These are phyloP conservation scores for Lepus americanus DNA, from an alignment of 2,113 vertebrate species.

Conservation along the genomic window DNA sequence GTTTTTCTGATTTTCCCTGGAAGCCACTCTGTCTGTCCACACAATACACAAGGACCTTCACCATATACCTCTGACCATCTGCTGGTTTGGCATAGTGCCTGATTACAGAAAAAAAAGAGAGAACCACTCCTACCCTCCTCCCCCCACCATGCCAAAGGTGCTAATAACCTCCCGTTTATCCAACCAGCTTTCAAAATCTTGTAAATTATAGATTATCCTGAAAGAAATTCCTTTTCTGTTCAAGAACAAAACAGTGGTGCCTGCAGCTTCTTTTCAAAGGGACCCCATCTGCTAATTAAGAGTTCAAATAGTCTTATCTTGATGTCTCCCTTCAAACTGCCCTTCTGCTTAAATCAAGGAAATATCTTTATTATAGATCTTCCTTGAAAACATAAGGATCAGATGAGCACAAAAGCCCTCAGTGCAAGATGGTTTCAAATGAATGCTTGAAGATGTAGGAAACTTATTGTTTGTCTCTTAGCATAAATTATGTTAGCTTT, in stretches of 20 bases:
- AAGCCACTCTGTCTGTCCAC: conserved; percentile 54
- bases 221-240: conserved; percentile 76
- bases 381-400: conserved; percentile 52
- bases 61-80: conserved; percentile 83
- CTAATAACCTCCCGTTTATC: conserved; percentile 80
- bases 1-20: conserved; percentile 49
- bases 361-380: conserved; percentile 78
- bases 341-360: conserved; percentile 77
- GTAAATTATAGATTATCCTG: conserved; percentile 80
- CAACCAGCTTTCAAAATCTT: conserved; percentile 62
- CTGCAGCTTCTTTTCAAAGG: conserved; percentile 79
- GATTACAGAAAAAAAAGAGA: not conserved
- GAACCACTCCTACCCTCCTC: conserved; percentile 56
- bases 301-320: conserved; percentile 80
- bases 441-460: conserved; percentile 62
- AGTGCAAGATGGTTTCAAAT: conserved; percentile 51
- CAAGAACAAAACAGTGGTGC: conserved; percentile 74
- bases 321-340: conserved; percentile 75
- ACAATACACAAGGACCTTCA: conserved; percentile 51
- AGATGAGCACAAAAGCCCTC: conserved; percentile 52
- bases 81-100: conserved; percentile 83
- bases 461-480: conserved; percentile 62
- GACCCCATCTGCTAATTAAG: conserved; percentile 86
- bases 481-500: conserved; percentile 69
- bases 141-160: conserved; percentile 75